Percentiles rank a stretch among this genome's conserved stretches.
phyloP scores from a whole-genome alignment of 2,888 invertebrate species.

The Rhamphomyia laevipes region DNA sequence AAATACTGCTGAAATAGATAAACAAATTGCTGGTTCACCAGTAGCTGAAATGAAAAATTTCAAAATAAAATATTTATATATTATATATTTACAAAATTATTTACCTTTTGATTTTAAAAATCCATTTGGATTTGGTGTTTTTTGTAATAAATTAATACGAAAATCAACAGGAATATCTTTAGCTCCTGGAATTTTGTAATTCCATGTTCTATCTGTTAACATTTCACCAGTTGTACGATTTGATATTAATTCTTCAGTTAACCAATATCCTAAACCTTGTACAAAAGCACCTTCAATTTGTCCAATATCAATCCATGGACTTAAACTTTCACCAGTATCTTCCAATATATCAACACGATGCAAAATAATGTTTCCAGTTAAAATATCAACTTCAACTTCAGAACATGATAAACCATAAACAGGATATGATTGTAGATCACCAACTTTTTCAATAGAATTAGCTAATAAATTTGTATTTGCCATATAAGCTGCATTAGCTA shows the following conservation, averaged over 20 bases:
- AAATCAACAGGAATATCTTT: slow-evolving; percentile 71
- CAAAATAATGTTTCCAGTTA: slow-evolving; percentile 58
- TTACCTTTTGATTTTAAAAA: slow-evolving; percentile 63
- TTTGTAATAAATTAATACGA: slow-evolving; percentile 54
- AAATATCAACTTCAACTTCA: slow-evolving; percentile 59
- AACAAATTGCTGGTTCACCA: slow-evolving; percentile 27
- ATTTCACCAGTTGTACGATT: slow-evolving; percentile 45
- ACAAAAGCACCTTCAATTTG: slow-evolving; percentile 63
- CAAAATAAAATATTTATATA: background rate
- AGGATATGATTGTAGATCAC: slow-evolving; percentile 41
- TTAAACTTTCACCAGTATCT: slow-evolving; percentile 54
- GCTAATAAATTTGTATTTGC: slow-evolving; percentile 45
- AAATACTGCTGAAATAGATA: slow-evolving; percentile 27
- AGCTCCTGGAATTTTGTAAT: slow-evolving; percentile 62
- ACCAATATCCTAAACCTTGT: slow-evolving; percentile 60
- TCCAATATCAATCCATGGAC: slow-evolving; percentile 53
- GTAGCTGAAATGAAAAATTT: slow-evolving; percentile 19
- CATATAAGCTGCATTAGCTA: slow-evolving; percentile 40
- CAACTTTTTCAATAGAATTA: slow-evolving; percentile 40
- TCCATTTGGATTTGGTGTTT: slow-evolving; percentile 51
- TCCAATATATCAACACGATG: slow-evolving; percentile 53
- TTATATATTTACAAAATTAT: background rate
- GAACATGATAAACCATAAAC: slow-evolving; percentile 48
- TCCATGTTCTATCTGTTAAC: slow-evolving; percentile 62
- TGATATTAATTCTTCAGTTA: slow-evolving; percentile 50